Evolutionary conservation across 2,113 vertebrate genomes (phyloP).

Genomic region (Andinoacara biseriatus): DNA sequence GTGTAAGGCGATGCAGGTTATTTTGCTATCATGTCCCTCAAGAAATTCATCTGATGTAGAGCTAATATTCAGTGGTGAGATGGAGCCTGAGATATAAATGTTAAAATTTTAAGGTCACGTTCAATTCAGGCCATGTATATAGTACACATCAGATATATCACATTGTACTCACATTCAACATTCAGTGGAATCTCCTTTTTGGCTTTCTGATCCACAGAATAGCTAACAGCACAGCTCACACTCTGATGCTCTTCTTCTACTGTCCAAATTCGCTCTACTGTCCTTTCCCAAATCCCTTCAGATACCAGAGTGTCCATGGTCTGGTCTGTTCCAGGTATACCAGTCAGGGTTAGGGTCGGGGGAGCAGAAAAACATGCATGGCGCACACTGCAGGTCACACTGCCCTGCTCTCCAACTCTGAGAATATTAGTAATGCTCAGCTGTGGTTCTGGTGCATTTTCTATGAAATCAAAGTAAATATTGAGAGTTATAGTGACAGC

Average conservation of each 20-base stretch:
- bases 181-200: slow-evolving; percentile 30
- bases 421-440: slow-evolving; percentile 44
- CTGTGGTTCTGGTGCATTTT: slow-evolving; percentile 49
- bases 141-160: not conserved
- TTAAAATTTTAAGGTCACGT: not conserved
- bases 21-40: slow-evolving; percentile 50
- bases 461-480: slow-evolving; percentile 37
- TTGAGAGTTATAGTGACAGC: not conserved
- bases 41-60: slow-evolving; percentile 38
- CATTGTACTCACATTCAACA: slow-evolving; percentile 63
- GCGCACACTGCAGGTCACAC: slow-evolving; percentile 56
- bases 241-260: slow-evolving; percentile 48
- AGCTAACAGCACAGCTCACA: slow-evolving; percentile 52
- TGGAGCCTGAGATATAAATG: slow-evolving; percentile 38
- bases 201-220: slow-evolving; percentile 43
- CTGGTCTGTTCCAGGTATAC: not conserved
- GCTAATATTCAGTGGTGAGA: slow-evolving; percentile 21
- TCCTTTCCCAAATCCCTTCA: slow-evolving; percentile 60
- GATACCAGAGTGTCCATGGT: slow-evolving; percentile 19
- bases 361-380: slow-evolving; percentile 57
- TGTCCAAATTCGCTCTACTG: slow-evolving; percentile 34
- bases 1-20: slow-evolving; percentile 57
- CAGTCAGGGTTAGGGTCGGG: slow-evolving; percentile 41
- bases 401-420: slow-evolving; percentile 58
- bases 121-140: not conserved